These are phyloP conservation scores for Aromia moschata DNA, from an alignment of 2,888 invertebrate species.

Conservation along the genomic window DNA sequence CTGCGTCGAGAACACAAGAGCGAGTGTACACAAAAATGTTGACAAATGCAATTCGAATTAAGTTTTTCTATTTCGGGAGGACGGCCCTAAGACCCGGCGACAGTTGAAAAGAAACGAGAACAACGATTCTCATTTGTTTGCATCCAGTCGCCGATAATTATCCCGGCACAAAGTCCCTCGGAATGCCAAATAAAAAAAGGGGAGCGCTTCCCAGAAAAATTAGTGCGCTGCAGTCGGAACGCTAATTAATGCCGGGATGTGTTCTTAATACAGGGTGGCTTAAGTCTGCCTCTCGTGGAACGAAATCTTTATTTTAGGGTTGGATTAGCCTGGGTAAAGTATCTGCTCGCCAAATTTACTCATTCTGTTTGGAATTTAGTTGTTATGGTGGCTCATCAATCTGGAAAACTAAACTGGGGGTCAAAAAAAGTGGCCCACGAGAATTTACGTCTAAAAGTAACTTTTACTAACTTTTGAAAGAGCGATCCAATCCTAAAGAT, in stretches of 20 bases:
- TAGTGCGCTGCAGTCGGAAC: constrained; percentile 3
- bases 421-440: too few relatives aligned
- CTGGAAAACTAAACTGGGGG: too few relatives aligned
- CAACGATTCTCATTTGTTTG: constrained; percentile 5
- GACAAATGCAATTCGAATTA: constrained; percentile 16
- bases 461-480: too few relatives aligned
- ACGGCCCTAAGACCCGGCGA: neutral
- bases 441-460: too few relatives aligned
- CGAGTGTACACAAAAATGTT: constrained; percentile 13
- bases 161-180: constrained; percentile 3
- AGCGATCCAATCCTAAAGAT: too few relatives aligned
- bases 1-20: constrained; percentile 3
- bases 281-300: too few relatives aligned
- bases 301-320: too few relatives aligned
- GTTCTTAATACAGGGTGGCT: neutral
- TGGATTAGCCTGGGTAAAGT: too few relatives aligned
- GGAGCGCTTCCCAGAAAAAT: constrained; percentile 6
- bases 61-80: constrained; percentile 2
- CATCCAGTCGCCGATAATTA: constrained; percentile 5
- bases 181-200: constrained; percentile 1
- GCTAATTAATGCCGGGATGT: neutral
- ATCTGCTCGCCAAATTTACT: too few relatives aligned
- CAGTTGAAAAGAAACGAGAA: neutral
- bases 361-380: too few relatives aligned
- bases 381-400: too few relatives aligned